Base-by-base conservation (phyloP, 1,140 invertebrate genomes). In the Rhyzopertha dominica region DNA sequence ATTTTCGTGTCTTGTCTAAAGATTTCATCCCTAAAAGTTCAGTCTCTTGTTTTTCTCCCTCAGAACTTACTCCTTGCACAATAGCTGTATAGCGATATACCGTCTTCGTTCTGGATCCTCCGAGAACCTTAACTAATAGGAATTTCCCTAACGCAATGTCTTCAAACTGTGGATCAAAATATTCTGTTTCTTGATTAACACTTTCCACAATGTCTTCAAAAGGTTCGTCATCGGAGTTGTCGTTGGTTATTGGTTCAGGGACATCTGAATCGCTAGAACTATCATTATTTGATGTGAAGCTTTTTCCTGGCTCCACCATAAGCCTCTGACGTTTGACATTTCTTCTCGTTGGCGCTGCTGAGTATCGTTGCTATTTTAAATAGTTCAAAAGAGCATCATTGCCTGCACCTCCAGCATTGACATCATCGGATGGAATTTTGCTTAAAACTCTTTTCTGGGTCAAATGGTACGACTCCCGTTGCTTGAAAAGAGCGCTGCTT, bases 221-320 rank as follows among this genome's bases (percentile, higher is more conserved):
- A 25, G 19, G 42, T 36, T 44, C 42, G 13, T 44, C 13, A 3
- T 34, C 31, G 3, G 31, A 44, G 12, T 40, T 40, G 13, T 40
- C 38, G 20, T 40, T 40, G 19, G 25, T 40, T 4, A 40, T 2
- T 26, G 12, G 38, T 16, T 40, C 38, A 40, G 26, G 4, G n/a
- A 19, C 38, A 30, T 48, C 30, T 17, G 38, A 48, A 20, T 48
- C 31, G 18, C 39, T 46, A 12, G 25, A 49, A 20, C 24, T 24
- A 24, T 34, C 10, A 39, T 37, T 38, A 12, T 10, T 38, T 34
- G 30, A 22, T 16, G 34, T 30, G 16, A 30, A 36, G 19, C 48
- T 46, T 50, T 36, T 50, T n/a, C 35, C 48, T 28, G 48, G 43
- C 24, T 50, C 35, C 29, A 50, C 48, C 8, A 19, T 38, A 23